Evolutionary conservation across 2,113 vertebrate genomes (phyloP).

Genomic region (Tragelaphus imberbis): DNA sequence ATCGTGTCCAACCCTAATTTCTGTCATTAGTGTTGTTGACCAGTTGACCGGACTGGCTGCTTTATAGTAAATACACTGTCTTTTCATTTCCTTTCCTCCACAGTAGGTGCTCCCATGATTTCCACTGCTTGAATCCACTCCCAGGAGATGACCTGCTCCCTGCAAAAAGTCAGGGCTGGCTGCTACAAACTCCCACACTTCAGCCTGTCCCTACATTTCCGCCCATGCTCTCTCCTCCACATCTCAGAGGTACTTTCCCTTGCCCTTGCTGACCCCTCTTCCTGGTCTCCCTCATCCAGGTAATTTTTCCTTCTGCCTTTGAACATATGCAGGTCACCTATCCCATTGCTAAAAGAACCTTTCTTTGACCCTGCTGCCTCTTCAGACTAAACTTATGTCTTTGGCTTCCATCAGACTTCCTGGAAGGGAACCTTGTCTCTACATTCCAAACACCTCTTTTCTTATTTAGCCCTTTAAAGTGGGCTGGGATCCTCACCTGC

Average conservation of each 20-base stretch:
- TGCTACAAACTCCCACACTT: not conserved
- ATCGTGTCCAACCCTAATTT: not conserved
- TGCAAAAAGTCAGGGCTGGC: not conserved
- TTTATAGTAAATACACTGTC: not conserved
- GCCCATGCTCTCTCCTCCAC: no score
- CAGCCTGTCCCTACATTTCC: no score
- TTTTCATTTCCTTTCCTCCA: not conserved
- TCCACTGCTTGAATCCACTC: not conserved
- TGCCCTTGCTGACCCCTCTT: accelerated
- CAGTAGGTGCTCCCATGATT: not conserved
- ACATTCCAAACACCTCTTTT: not conserved
- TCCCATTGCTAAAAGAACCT: not conserved
- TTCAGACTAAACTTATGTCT: not conserved
- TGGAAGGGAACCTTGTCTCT: not conserved
- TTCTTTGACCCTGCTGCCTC: not conserved
- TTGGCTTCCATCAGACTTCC: not conserved
- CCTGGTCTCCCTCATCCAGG: not conserved
- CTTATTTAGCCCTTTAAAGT: not conserved
- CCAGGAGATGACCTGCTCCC: not conserved
- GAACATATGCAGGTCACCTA: not conserved
- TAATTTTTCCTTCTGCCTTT: not conserved
- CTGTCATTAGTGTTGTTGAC: not conserved
- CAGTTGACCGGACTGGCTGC: not conserved
- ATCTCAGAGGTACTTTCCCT: not conserved
- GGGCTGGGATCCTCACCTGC: not conserved